Conservation (phyloP, 2,113 vertebrate genomes). For the Syrrhaptes paradoxus region DNA sequence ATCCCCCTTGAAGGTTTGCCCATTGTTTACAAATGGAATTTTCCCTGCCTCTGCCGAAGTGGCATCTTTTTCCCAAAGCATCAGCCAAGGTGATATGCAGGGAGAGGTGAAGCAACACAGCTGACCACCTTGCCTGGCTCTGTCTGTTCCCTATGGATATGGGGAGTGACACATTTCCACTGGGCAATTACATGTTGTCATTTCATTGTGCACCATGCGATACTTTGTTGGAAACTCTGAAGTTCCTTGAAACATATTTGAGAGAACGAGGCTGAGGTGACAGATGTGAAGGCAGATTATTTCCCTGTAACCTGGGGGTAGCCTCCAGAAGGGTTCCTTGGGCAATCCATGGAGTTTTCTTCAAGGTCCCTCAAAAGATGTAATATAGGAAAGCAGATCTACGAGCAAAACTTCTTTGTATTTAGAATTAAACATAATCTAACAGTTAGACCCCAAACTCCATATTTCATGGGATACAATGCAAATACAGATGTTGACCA, state of each 20-base stretch:
- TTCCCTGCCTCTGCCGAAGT: neutral
- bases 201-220: neutral
- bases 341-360: neutral
- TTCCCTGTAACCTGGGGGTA: neutral
- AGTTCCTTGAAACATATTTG: neutral
- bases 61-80: neutral
- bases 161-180: neutral
- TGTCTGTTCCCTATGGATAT: neutral
- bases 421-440: neutral
- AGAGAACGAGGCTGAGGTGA: neutral
- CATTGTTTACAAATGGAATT: neutral
- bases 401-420: neutral
- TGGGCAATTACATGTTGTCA: constrained; percentile 16
- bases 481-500: neutral
- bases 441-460: neutral
- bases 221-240: neutral
- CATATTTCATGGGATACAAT: accelerated
- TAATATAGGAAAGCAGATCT: neutral
- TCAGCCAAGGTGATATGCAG: neutral
- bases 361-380: neutral
- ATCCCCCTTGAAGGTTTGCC: neutral
- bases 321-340: neutral
- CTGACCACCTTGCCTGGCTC: neutral
- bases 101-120: neutral
- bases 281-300: neutral